Evolutionary conservation across 1,140 invertebrate species (phyloP), one percentile per base, ranked within the genome.

Genomic region (Bombus waltoni): DNA sequence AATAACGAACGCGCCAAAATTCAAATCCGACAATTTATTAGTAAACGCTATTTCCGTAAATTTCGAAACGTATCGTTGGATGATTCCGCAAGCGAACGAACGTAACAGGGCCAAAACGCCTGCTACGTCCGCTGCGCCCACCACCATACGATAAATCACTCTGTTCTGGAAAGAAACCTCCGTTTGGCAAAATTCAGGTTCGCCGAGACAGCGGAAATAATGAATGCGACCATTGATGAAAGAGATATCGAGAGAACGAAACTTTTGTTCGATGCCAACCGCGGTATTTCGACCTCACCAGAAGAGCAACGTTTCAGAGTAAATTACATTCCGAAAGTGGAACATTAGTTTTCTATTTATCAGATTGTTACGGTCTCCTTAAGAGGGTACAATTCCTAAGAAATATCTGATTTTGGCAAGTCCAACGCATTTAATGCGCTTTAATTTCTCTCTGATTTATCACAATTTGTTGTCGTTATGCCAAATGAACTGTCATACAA

Each of bases 201-300:
- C 40, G 57, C 38, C 25, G 44, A 44, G 53, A 44, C 75, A 22
- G 70, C 59, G 35, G 22, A 28, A 85, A 74, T 78, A 85, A 85
- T 59, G 70, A 81, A 68, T 44, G 44, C 28, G 57, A 22, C 25
- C 35, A n/a, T 65, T 57, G 83, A 81, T 85, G 44, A 22, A 44
- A 25, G 77, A 81, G 83, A 81, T 81, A 74, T 74, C 70, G 71
- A 40, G 68, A 57, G 77, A 57, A 79, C 66, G 57, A 74, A 74
- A 85, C 78, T 85, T 85, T 85, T 81, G n/a, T 71, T 25, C 77
- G 53, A 74, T 81, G 83, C 71, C 78, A 81, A 81, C 22, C 47
- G 28, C 42, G 28, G 38, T 85, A 74, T 71, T 9, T 53, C 28
- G 77, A 74, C 44, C 59, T 66, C 44, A 42, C 3, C 53, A 15